Conservation (phyloP, 64 coral and sea anemone genomes). For the Montipora cactus region DNA sequence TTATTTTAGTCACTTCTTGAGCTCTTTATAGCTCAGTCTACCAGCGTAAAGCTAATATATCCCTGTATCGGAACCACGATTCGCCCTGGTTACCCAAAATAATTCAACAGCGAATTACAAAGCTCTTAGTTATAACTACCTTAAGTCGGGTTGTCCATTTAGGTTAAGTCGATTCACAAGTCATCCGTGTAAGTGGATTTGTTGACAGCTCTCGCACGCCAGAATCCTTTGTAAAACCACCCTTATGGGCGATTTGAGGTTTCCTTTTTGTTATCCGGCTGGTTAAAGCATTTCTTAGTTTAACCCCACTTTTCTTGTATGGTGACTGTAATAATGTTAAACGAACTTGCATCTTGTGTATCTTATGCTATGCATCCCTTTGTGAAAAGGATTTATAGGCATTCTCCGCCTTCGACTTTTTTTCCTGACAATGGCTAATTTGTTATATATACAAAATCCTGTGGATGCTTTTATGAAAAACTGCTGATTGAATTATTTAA, state of each 20-base stretch:
- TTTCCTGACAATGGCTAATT: slow-evolving; percentile 88
- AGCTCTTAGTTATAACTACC: slow-evolving; percentile 38
- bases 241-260: not conserved
- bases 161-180: slow-evolving; percentile 59
- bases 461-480: slow-evolving; percentile 78
- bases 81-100: slow-evolving; percentile 36
- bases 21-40: slow-evolving; percentile 17
- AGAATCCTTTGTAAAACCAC: slow-evolving; percentile 27
- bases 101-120: slow-evolving; percentile 44
- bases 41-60: slow-evolving; percentile 48
- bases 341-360: slow-evolving; percentile 2
- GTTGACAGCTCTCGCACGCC: slow-evolving; percentile 32
- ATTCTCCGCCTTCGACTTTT: slow-evolving; percentile 97
- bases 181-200: slow-evolving; percentile 61
- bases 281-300: not conserved
- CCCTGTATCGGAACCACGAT: not conserved
- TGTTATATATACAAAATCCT: slow-evolving; percentile 87
- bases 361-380: slow-evolving; percentile 5
- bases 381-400: slow-evolving; percentile 43
- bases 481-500: slow-evolving; percentile 78
- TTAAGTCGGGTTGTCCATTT: slow-evolving; percentile 22
- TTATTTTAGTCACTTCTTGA: slow-evolving; percentile 34
- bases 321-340: not conserved
- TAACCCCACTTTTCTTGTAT: not conserved
- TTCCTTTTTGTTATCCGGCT: not conserved